Conservation (phyloP, 2,797 vertebrate genomes). For the Phoebastria nigripes region DNA sequence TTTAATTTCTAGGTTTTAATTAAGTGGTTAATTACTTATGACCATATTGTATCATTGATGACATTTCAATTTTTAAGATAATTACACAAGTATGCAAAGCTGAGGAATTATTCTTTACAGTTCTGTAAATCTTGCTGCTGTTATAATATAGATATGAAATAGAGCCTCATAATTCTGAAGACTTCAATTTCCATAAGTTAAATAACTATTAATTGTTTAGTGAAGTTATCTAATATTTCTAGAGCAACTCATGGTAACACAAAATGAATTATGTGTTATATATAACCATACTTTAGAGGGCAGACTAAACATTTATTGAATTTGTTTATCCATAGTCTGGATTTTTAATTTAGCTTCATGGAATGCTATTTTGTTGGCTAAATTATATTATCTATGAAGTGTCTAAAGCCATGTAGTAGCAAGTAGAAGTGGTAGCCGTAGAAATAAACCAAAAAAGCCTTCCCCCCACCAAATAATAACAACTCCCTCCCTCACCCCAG, state of each 20-base stretch:
- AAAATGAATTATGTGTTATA: not conserved
- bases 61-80: conserved; percentile 70
- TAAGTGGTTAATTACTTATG: conserved; percentile 74
- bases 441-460: not conserved
- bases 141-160: not conserved
- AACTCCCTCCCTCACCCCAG: not conserved
- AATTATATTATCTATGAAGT: not conserved
- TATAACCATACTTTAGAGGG: not conserved
- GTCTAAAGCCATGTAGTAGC: not conserved
- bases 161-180: not conserved
- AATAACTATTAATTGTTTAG: not conserved
- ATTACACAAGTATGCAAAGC: conserved; percentile 56
- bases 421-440: not conserved
- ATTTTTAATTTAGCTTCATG: not conserved
- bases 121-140: not conserved
- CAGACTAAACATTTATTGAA: not conserved
- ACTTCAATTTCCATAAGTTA: not conserved
- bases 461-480: not conserved
- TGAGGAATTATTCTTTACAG: not conserved
- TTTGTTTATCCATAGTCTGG: not conserved
- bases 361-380: not conserved
- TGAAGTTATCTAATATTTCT: not conserved
- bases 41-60: conserved; percentile 68
- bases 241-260: not conserved
- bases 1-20: conserved; percentile 74